These are phyloP conservation scores for Neopipo cinnamomea DNA, from an alignment of 2,113 vertebrate genomes.

Conservation along the genomic window DNA sequence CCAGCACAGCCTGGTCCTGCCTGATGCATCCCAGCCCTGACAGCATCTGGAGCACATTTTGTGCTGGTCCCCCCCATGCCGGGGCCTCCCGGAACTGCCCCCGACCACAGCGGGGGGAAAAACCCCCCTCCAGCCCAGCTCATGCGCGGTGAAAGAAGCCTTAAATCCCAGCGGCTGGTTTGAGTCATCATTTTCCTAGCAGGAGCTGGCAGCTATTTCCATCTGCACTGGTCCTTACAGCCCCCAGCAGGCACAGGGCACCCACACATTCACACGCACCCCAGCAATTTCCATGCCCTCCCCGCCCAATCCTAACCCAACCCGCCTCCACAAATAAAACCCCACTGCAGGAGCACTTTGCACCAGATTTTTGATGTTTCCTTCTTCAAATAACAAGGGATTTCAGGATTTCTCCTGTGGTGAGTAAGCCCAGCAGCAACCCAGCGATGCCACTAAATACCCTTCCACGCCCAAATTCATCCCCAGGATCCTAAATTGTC, in stretches of 20 bases:
- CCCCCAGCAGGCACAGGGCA: background rate
- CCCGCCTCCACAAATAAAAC: rapidly evolving
- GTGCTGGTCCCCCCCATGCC: background rate
- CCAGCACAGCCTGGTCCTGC: background rate
- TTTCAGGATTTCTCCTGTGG: background rate
- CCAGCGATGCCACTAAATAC: background rate
- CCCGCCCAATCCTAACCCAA: background rate
- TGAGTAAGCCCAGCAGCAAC: background rate
- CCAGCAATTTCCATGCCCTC: background rate
- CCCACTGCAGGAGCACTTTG: background rate
- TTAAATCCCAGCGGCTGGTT: background rate
- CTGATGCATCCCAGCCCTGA: background rate
- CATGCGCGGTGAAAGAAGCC: background rate
- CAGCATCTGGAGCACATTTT: background rate
- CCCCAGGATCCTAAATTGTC: background rate
- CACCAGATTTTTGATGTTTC: background rate
- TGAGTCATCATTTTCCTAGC: background rate
- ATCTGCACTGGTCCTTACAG: background rate
- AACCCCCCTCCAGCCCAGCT: background rate
- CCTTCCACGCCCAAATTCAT: background rate
- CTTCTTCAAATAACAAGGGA: background rate
- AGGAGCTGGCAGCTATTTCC: background rate
- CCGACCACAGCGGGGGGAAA: background rate
- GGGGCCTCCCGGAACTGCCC: background rate
- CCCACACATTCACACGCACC: background rate